Percentiles rank a stretch among this genome's conserved stretches.
phyloP scores from a whole-genome alignment of 2,113 vertebrate species.

The Cinclus mexicanus region DNA sequence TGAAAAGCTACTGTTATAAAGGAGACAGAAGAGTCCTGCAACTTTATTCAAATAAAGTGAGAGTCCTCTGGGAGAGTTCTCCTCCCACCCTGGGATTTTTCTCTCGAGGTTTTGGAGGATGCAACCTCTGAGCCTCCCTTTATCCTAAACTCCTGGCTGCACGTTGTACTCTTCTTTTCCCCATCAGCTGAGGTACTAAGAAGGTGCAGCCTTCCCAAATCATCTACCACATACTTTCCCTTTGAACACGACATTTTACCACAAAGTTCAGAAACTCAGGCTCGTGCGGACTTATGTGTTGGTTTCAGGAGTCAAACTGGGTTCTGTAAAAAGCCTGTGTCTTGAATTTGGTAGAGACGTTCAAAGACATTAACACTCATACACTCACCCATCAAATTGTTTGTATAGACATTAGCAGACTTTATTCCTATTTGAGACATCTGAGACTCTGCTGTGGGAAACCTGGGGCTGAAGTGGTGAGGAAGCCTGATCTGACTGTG shows the following conservation, averaged over 20 bases:
- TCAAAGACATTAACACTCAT: not conserved
- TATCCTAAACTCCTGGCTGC: fast-evolving
- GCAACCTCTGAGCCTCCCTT: not conserved
- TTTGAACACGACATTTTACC: not conserved
- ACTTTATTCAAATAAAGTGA: not conserved
- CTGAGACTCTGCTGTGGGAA: not conserved
- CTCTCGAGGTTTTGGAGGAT: fast-evolving
- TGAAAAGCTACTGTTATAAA: not conserved
- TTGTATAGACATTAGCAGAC: not conserved
- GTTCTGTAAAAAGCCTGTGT: not conserved
- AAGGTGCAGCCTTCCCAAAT: not conserved
- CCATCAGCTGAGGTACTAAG: too few relatives aligned
- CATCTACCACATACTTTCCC: fast-evolving
- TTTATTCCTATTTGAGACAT: not conserved
- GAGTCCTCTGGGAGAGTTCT: too few relatives aligned
- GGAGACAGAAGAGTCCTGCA: not conserved
- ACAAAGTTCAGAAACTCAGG: not conserved
- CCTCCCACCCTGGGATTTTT: not conserved
- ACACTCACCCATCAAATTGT: not conserved
- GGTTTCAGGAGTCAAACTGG: not conserved
- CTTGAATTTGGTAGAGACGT: not conserved
- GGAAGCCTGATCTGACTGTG: not conserved
- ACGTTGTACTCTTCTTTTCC: fast-evolving
- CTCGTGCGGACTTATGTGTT: fast-evolving
- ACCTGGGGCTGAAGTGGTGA: fast-evolving